Percentiles rank a stretch among this genome's conserved stretches.
These are phyloP conservation scores for Hormaphis cornu DNA, from an alignment of 1,140 invertebrate genomes.

Conservation along the genomic window DNA sequence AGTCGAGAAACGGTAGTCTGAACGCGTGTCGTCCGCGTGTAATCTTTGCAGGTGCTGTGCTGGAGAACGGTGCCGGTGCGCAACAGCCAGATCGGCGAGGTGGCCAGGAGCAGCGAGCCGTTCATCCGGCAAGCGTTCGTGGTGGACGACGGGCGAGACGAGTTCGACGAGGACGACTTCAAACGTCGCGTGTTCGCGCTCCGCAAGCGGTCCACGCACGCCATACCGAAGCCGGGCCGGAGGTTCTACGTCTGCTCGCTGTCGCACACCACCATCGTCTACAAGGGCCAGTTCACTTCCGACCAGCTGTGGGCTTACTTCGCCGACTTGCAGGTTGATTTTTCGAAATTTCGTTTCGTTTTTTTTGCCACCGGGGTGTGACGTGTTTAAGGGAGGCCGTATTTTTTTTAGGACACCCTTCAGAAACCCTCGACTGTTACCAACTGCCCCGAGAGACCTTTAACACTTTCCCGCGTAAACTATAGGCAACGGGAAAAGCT, in stretches of 20 bases:
- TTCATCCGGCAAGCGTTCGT: constrained; percentile 92
- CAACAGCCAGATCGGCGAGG: constrained; percentile 71
- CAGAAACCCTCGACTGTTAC: too few relatives aligned
- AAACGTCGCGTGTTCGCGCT: constrained; percentile 72
- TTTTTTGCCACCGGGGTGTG: too few relatives aligned
- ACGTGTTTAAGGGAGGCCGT: too few relatives aligned
- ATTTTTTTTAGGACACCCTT: too few relatives aligned
- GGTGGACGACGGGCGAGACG: constrained; percentile 57
- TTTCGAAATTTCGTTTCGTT: too few relatives aligned
- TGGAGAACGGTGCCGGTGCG: constrained; percentile 89
- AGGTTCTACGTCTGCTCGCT: constrained; percentile 96
- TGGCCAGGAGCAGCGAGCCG: constrained; percentile 87
- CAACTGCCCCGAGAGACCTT: too few relatives aligned
- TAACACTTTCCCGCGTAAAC: too few relatives aligned
- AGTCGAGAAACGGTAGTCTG: too few relatives aligned
- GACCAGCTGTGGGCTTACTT: constrained; percentile 89
- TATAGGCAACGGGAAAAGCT: too few relatives aligned
- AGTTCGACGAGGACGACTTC: constrained; percentile 53
- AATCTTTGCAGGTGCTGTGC: constrained; percentile 56
- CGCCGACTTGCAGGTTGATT: constrained; percentile 52
- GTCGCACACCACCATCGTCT: constrained; percentile 81
- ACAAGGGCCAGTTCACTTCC: constrained; percentile 95
- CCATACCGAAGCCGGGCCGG: constrained; percentile 67
- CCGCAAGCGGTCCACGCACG: constrained; percentile 84
- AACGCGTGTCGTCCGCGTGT: too few relatives aligned